Percentiles rank a stretch among this genome's conserved stretches.
Evolutionary conservation across 1,140 invertebrate species (phyloP).

Genomic region (Melitaea cinxia): DNA sequence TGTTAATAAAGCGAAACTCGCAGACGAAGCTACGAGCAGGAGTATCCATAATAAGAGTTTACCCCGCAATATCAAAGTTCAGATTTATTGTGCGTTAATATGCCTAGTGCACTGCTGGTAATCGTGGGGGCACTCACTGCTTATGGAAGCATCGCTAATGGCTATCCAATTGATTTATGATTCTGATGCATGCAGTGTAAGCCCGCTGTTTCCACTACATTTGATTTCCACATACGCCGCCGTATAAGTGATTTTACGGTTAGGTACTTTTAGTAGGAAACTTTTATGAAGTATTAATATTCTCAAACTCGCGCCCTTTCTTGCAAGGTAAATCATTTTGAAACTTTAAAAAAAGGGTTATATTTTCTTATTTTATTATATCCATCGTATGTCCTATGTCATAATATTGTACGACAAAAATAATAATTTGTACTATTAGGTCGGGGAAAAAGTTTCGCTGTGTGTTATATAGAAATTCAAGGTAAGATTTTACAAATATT

Average conservation of each 20-base stretch:
- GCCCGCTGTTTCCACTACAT: constrained; percentile 45
- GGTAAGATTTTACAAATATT: too few species aligned
- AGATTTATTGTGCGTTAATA: constrained; percentile 15
- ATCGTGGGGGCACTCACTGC: constrained; percentile 26
- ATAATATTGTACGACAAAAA: too few species aligned
- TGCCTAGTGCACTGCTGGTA: constrained; percentile 17
- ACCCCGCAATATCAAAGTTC: neutral
- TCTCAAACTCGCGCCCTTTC: neutral
- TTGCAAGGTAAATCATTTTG: neutral
- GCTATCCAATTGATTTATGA: constrained; percentile 70
- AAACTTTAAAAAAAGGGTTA: neutral
- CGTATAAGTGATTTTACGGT: constrained; percentile 40
- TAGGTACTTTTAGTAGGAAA: constrained; percentile 25
- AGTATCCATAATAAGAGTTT: neutral
- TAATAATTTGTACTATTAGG: too few species aligned
- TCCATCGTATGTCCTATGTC: too few species aligned
- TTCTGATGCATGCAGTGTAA: constrained; percentile 49
- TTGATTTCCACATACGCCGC: constrained; percentile 47
- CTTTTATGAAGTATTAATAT: constrained; percentile 30
- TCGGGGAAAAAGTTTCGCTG: too few species aligned
- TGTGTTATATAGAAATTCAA: too few species aligned
- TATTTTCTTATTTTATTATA: too few species aligned
- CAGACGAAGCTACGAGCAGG: neutral
- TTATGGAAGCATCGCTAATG: constrained; percentile 55
- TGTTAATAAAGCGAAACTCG: too few species aligned